Percentiles rank a stretch among this genome's conserved stretches.
Conservation (phyloP, 1,140 invertebrate genomes). For the Archivesica marissinica region DNA sequence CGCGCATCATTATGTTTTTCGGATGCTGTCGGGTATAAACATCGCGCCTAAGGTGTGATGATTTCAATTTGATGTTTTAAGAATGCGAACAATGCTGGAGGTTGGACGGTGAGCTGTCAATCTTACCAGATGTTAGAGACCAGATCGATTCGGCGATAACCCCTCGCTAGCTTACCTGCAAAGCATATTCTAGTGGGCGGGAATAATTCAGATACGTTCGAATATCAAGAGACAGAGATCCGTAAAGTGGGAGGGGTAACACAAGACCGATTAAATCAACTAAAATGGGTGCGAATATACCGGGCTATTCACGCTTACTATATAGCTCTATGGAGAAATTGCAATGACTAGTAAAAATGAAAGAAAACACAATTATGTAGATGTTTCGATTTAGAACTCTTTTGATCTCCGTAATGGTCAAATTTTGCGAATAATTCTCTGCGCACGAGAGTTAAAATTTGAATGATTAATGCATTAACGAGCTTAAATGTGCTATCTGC, state of each 20-base stretch:
- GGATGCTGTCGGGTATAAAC: slow-evolving; percentile 23
- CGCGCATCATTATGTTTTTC: not conserved
- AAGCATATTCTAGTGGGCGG: slow-evolving; percentile 23
- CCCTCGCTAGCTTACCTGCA: too few species aligned
- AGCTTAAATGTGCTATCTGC: slow-evolving; percentile 19
- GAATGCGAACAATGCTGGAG: slow-evolving; percentile 41
- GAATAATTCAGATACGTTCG: not conserved
- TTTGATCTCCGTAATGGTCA: slow-evolving; percentile 48
- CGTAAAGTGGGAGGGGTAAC: slow-evolving; percentile 12
- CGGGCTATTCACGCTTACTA: slow-evolving; percentile 37
- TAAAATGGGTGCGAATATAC: not conserved
- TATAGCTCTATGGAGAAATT: slow-evolving; percentile 50
- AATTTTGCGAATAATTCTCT: slow-evolving; percentile 49
- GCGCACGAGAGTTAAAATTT: slow-evolving; percentile 32
- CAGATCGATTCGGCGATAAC: slow-evolving; percentile 7
- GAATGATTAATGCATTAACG: slow-evolving; percentile 56
- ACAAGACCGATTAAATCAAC: not conserved
- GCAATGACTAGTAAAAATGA: slow-evolving; percentile 26
- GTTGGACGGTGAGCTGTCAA: slow-evolving; percentile 45
- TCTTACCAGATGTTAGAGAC: not conserved
- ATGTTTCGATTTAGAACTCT: slow-evolving; percentile 38
- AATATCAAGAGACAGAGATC: not conserved
- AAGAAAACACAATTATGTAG: slow-evolving; percentile 58
- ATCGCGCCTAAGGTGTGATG: slow-evolving; percentile 11
- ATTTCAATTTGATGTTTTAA: slow-evolving; percentile 49